These are phyloP conservation scores for Andrena marginata DNA, from an alignment of 2,888 invertebrate species.

Conservation along the genomic window DNA sequence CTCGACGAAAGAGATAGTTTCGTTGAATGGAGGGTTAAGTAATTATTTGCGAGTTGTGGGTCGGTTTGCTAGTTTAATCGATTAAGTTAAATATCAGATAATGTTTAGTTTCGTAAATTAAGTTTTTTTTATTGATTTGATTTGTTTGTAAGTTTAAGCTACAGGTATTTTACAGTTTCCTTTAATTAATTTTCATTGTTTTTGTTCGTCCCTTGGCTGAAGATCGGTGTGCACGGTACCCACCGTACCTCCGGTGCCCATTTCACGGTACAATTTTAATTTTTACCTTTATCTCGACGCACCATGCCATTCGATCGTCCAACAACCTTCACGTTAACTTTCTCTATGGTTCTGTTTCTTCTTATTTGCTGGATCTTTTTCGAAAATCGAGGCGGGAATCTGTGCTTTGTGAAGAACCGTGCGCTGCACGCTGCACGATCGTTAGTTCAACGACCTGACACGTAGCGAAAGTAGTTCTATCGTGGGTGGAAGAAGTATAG, in stretches of 20 bases:
- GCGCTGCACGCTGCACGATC: conserved; percentile 30
- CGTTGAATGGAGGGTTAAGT: not conserved
- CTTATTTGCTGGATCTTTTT: conserved; percentile 4
- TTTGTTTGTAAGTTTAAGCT: not conserved
- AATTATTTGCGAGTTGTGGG: not conserved
- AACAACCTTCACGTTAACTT: conserved; percentile 20
- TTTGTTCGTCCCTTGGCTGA: conserved; percentile 61
- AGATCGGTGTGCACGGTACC: conserved; percentile 75
- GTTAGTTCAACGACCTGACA: conserved; percentile 9
- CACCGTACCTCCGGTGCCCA: conserved; percentile 72
- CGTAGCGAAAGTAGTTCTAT: not conserved
- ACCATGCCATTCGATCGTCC: conserved; percentile 1
- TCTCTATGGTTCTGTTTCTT: conserved; percentile 35
- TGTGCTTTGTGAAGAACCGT: conserved; percentile 27
- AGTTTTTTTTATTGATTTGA: not conserved
- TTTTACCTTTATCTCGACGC: conserved; percentile 18
- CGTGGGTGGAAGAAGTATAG: not conserved
- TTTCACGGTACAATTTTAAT: conserved; percentile 72
- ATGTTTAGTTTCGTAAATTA: not conserved
- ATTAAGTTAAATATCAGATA: too few species aligned
- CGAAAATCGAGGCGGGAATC: not conserved
- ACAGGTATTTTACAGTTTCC: not conserved
- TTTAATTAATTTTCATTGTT: conserved; percentile 60
- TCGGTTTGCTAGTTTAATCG: not conserved
- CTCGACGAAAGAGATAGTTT: not conserved